A percentile compares a stretch with the other conserved stretches of the same genome.
These are phyloP conservation scores for Hypomesus transpacificus DNA, from an alignment of 2,113 vertebrate genomes.

Conservation along the genomic window DNA sequence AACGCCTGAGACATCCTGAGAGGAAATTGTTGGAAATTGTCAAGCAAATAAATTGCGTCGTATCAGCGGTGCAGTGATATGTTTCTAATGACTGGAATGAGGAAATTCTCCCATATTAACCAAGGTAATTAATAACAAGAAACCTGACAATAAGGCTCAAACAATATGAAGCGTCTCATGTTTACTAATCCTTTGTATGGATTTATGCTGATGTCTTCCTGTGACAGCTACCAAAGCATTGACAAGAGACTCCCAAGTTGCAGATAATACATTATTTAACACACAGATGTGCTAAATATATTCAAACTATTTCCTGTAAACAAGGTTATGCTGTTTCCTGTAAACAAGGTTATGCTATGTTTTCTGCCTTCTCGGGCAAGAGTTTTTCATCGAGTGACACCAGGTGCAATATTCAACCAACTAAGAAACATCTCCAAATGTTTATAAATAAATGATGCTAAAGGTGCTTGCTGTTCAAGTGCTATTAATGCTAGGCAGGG, in stretches of 20 bases:
- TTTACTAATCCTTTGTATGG: slow-evolving; percentile 48
- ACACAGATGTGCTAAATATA: slow-evolving; percentile 20
- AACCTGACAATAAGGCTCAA: slow-evolving; percentile 44
- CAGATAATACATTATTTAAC: slow-evolving; percentile 21
- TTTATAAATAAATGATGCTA: slow-evolving; percentile 9
- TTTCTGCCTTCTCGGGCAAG: background rate
- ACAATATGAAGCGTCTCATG: slow-evolving; percentile 39
- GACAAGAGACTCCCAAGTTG: slow-evolving; percentile 12
- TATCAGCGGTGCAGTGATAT: slow-evolving; percentile 61
- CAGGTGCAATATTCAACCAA: background rate
- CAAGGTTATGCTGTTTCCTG: background rate
- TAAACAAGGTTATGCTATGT: slow-evolving; percentile 3
- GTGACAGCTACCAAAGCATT: slow-evolving; percentile 19
- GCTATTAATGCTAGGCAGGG: too few relatives aligned
- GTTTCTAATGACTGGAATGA: slow-evolving; percentile 67
- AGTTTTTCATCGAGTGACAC: background rate
- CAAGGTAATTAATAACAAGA: slow-evolving; percentile 60
- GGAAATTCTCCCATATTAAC: slow-evolving; percentile 43
- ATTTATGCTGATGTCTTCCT: slow-evolving; percentile 56
- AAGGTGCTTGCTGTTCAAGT: background rate
- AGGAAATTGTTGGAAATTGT: slow-evolving; percentile 55
- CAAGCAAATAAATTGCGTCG: slow-evolving; percentile 61
- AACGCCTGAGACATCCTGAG: slow-evolving; percentile 38
- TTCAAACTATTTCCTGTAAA: background rate
- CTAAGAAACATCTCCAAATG: slow-evolving; percentile 9